Evolutionary conservation across 1,140 invertebrate species (phyloP).

Genomic region (Heliconius himera): DNA sequence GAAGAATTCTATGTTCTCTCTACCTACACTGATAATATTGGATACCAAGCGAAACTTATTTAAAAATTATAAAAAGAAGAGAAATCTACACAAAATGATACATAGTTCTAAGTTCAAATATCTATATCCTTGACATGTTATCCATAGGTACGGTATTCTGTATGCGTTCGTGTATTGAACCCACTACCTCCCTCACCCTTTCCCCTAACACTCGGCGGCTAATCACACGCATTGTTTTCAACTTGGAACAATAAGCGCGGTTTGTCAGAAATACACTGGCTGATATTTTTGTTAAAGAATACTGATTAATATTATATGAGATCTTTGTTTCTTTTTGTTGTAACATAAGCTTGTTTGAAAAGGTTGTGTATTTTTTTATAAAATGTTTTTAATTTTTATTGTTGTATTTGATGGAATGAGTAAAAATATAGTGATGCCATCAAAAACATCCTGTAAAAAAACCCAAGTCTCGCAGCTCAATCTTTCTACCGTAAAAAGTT

Average conservation of each 20-base stretch:
- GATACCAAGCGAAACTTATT: no score
- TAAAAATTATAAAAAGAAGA: no score
- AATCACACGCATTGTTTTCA: slow-evolving; percentile 33
- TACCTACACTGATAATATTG: no score
- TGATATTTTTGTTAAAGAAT: not conserved
- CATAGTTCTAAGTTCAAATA: not conserved
- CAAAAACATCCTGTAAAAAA: no score
- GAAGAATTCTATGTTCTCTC: no score
- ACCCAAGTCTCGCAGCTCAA: no score
- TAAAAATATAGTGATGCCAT: no score
- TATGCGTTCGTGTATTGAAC: not conserved
- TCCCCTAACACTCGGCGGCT: slow-evolving; percentile 17
- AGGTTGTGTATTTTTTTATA: no score
- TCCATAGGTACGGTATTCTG: not conserved
- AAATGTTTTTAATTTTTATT: no score
- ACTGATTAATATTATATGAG: slow-evolving; percentile 9
- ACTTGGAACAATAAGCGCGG: slow-evolving; percentile 1
- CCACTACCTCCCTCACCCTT: not conserved
- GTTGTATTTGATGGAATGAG: no score
- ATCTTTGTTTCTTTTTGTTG: not conserved
- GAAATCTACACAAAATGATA: no score
- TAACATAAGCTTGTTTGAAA: not conserved
- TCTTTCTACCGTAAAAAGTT: no score
- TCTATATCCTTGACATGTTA: not conserved
- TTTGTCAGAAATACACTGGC: not conserved